Percentiles rank a stretch among this genome's conserved stretches.
phyloP scores from a whole-genome alignment of 2,888 invertebrate species.

The Cordilura impudica region DNA sequence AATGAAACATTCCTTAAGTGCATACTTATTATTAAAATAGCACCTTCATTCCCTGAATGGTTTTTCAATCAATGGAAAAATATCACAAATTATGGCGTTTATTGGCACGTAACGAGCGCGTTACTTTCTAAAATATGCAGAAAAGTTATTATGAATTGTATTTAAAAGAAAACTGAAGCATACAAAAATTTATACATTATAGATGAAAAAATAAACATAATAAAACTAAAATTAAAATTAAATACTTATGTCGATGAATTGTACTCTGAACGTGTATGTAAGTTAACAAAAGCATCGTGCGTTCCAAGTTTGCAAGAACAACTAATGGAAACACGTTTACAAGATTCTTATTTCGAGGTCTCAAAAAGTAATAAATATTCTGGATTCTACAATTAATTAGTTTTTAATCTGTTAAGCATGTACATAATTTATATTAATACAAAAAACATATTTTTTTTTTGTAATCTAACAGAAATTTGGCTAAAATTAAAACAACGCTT shows the following conservation, averaged over 20 bases:
- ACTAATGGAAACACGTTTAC: too few species aligned
- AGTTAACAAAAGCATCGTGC: neutral
- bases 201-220: slow-evolving; percentile 46
- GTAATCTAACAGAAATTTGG: too few species aligned
- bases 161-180: slow-evolving; percentile 43
- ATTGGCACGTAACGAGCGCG: slow-evolving; percentile 62
- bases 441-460: too few species aligned
- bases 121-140: slow-evolving; percentile 63
- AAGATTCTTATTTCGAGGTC: too few species aligned
- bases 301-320: too few species aligned
- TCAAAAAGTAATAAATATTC: too few species aligned
- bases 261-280: slow-evolving; percentile 7
- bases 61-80: slow-evolving; percentile 58
- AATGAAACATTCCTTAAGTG: slow-evolving; percentile 29
- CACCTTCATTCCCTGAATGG: slow-evolving; percentile 55
- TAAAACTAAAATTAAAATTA: slow-evolving; percentile 60
- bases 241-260: slow-evolving; percentile 60
- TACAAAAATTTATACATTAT: slow-evolving; percentile 27
- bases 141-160: slow-evolving; percentile 44
- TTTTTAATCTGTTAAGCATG: too few species aligned
- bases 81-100: slow-evolving; percentile 61
- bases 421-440: too few species aligned
- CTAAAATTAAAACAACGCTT: too few species aligned
- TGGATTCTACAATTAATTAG: too few species aligned
- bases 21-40: slow-evolving; percentile 35